Conservation (phyloP, 2,888 invertebrate species). For the Philereme transversata region DNA sequence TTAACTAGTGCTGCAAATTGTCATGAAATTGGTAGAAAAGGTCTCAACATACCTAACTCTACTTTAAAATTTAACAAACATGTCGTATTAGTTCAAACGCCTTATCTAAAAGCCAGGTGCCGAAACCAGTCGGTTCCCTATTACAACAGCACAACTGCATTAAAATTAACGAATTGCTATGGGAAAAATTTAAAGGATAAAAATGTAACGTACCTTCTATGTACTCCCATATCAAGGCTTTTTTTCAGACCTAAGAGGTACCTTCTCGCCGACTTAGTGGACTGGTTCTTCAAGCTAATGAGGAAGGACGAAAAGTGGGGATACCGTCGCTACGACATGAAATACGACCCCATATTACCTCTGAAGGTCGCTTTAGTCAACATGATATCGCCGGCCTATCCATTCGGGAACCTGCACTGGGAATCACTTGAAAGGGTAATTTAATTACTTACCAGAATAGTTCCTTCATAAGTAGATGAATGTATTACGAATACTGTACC, state of each 20-base stretch:
- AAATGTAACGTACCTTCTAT: too few species aligned
- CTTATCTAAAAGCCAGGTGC: too few species aligned
- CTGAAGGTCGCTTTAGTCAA: conserved; percentile 86
- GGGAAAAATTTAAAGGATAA: not conserved
- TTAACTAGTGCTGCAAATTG: too few species aligned
- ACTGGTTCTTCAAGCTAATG: conserved; percentile 92
- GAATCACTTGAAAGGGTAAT: conserved; percentile 91
- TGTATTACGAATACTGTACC: too few species aligned
- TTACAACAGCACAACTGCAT: too few species aligned
- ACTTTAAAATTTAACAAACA: too few species aligned
- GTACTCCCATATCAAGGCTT: not conserved
- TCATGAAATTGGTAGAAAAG: too few species aligned
- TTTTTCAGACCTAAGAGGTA: conserved; percentile 90
- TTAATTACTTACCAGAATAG: too few species aligned
- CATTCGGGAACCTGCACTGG: conserved; percentile 88
- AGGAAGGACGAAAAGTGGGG: conserved; percentile 88
- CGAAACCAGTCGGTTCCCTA: too few species aligned
- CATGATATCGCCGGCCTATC: conserved; percentile 85
- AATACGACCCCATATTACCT: conserved; percentile 86
- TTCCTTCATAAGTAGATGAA: too few species aligned
- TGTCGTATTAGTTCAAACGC: too few species aligned
- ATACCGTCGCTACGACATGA: conserved; percentile 88
- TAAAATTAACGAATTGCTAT: not conserved
- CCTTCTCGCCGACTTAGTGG: conserved; percentile 89
- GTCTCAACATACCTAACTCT: too few species aligned